These are phyloP conservation scores for Arvicanthis niloticus DNA, from an alignment of 2,113 vertebrate genomes.

Conservation along the genomic window DNA sequence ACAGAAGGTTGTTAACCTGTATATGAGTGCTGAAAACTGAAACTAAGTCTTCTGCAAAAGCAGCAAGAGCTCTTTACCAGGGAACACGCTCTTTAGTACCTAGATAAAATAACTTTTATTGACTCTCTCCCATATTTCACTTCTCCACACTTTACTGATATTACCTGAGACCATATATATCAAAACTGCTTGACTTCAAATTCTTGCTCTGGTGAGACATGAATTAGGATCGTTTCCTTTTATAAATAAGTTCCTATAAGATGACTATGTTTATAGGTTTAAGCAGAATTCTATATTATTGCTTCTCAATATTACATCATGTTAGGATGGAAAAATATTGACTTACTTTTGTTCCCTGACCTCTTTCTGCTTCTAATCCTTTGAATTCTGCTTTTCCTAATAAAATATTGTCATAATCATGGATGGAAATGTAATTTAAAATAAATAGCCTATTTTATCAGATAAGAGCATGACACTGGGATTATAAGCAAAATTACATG, in stretches of 20 bases:
- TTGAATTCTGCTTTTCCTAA: conserved; percentile 28
- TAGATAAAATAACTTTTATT: not conserved
- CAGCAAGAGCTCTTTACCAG: not conserved
- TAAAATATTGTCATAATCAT: not conserved
- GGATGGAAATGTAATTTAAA: conserved; percentile 25
- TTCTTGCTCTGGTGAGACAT: not conserved
- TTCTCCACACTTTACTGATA: not conserved
- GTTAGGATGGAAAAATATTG: not conserved
- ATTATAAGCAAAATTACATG: not conserved
- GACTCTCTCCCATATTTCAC: not conserved
- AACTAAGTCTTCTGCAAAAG: no score
- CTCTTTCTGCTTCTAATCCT: not conserved
- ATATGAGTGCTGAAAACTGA: not conserved
- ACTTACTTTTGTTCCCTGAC: not conserved
- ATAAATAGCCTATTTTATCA: not conserved
- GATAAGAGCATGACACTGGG: not conserved
- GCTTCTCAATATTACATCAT: conserved; percentile 6
- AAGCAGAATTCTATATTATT: not conserved
- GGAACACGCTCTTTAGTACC: not conserved
- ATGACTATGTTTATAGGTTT: not conserved
- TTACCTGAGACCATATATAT: not conserved
- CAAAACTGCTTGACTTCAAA: conserved; percentile 1
- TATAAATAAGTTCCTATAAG: not conserved
- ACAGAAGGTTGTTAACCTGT: not conserved
- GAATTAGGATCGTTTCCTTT: not conserved